These are phyloP conservation scores for Notiomystis cincta DNA, from an alignment of 2,113 vertebrate genomes.

Conservation along the genomic window DNA sequence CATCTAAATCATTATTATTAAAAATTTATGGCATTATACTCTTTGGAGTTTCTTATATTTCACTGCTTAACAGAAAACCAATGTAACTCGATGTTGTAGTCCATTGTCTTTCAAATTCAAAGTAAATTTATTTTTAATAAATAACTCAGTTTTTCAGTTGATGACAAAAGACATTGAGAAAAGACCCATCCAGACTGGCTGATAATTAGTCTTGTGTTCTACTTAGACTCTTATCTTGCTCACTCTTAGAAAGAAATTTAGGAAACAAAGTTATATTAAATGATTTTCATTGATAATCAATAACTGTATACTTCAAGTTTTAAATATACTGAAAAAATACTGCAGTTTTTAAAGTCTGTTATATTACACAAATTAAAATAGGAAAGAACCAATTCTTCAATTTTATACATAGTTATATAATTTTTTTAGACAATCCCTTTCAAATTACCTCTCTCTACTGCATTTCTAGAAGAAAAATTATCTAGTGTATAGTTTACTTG, in stretches of 20 bases:
- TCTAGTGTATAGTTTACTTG: not conserved
- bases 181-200: not conserved
- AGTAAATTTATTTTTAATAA: not conserved
- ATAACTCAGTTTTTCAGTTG: not conserved
- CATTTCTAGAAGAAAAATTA: not conserved
- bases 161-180: not conserved
- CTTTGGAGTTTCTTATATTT: not conserved
- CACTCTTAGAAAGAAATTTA: not conserved
- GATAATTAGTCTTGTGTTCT: not conserved
- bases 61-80: not conserved
- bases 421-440: not conserved
- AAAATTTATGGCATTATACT: not conserved
- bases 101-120: not conserved
- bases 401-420: rapidly evolving
- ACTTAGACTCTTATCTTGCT: not conserved
- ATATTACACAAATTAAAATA: not conserved
- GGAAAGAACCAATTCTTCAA: not conserved
- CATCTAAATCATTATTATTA: not conserved
- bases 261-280: not conserved
- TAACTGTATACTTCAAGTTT: not conserved
- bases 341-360: rapidly evolving
- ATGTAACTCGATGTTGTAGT: not conserved
- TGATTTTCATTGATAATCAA: not conserved
- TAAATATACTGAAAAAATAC: not conserved
- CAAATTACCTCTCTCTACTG: not conserved